Base-by-base conservation (phyloP, 2,113 vertebrate genomes). In the Elachura formosa region DNA sequence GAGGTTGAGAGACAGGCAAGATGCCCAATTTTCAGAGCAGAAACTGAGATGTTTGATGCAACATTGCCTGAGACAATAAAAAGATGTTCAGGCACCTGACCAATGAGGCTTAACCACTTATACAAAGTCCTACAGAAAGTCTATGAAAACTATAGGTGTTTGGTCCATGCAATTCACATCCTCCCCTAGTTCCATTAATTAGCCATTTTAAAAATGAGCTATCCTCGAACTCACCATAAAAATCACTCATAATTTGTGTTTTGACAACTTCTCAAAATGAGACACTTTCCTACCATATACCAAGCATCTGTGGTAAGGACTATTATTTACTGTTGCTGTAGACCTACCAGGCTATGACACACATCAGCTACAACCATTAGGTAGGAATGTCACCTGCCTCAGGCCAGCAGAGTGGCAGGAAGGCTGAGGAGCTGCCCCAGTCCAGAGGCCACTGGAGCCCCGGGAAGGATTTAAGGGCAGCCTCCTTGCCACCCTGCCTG, bases 331-430 rank as follows among this genome's bases (percentile, higher is more conserved):
- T 61, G 28, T 40, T 87, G 45, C 67, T 61, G 20, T 14, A 52
- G 31, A 33, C 40, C n/a, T 72, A 64, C 54, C 36, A 76, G 58
- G 12, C 18, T 31, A 3, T 26, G 48, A 76, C 58, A 76, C 46
- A 28, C 3, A 1, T 64, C 5, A 80, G 40, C 40, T 81, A 34
- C 26, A 59, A 56, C 29, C n/a, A 52, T 52, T 45, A 72, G 23
- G 24, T 34, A 26, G 34, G 85, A 75, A 34, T 4, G 2, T 18
- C 16, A 7, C 8, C 13, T 11, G 10, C 38, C 55, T 49, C 23
- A 34, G 40, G 38, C 22, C 3, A 0, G 29, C 4, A 0, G 36
- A 33, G 51, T 33, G 3, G 11, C 0, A 0, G 38, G 55, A 36
- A 38, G 21, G 54, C 69, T 29, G n/a, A 43, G 29, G 22, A 11